Conservation (phyloP, 2,888 invertebrate genomes). For the Leptinotarsa haldemani region DNA sequence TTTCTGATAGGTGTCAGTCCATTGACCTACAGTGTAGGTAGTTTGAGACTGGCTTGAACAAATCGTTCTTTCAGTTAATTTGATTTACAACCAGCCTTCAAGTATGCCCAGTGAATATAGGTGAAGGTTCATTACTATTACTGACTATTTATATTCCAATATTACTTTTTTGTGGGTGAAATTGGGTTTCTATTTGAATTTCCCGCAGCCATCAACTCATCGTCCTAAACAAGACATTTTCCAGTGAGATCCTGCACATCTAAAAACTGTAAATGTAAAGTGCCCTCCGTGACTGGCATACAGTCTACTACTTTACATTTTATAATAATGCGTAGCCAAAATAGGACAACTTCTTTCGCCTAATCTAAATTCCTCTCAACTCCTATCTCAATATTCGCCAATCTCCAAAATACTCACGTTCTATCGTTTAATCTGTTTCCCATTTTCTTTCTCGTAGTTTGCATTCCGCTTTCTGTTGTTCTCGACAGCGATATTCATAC, state of each 20-base stretch:
- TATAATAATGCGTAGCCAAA: slow-evolving; percentile 61
- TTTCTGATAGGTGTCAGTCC: too few species aligned
- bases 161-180: background rate
- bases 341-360: slow-evolving; percentile 61
- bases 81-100: too few species aligned
- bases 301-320: slow-evolving; percentile 57
- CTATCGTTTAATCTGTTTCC: slow-evolving; percentile 62
- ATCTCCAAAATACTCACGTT: slow-evolving; percentile 63
- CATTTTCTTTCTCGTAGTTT: slow-evolving; percentile 54
- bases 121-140: too few species aligned
- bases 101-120: too few species aligned
- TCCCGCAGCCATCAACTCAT: background rate
- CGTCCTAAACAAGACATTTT: slow-evolving; percentile 23
- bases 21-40: too few species aligned
- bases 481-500: slow-evolving; percentile 43
- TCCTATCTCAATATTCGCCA: slow-evolving; percentile 60
- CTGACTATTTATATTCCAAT: too few species aligned
- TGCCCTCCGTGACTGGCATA: slow-evolving; percentile 57
- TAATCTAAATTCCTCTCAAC: slow-evolving; percentile 61
- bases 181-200: background rate
- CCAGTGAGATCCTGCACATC: slow-evolving; percentile 19
- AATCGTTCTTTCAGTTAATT: too few species aligned
- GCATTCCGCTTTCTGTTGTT: slow-evolving; percentile 45
- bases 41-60: too few species aligned
- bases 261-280: slow-evolving; percentile 44